phyloP scores from a whole-genome alignment of 2,888 invertebrate genomes.

The Dusona sp. region DNA sequence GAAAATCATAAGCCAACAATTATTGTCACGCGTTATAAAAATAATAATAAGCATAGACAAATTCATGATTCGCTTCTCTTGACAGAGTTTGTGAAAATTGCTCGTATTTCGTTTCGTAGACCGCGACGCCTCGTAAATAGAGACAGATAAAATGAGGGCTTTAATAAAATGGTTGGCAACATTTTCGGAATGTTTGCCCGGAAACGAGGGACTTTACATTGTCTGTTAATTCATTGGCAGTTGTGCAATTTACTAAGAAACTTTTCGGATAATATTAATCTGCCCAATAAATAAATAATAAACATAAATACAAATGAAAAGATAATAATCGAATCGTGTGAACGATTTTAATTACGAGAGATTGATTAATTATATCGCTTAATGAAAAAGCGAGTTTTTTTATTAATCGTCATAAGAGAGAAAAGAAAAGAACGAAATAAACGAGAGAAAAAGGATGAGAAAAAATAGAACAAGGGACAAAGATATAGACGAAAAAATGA shows the following conservation, averaged over 20 bases:
- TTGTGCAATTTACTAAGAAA: background rate
- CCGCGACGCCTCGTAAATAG: background rate
- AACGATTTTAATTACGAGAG: conserved; percentile 8
- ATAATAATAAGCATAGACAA: background rate
- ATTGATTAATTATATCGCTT: conserved; percentile 5
- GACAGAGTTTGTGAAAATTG: background rate
- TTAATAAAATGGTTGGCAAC: background rate
- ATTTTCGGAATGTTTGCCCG: background rate
- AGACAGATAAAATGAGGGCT: background rate
- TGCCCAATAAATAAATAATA: background rate
- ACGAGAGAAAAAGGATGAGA: background rate
- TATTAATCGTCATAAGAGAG: background rate
- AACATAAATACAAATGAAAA: background rate
- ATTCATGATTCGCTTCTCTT: background rate
- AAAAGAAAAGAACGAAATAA: background rate
- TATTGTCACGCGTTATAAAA: conserved; percentile 4
- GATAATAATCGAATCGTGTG: background rate
- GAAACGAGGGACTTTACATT: background rate
- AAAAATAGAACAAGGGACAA: too few species aligned
- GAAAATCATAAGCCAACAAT: conserved; percentile 19
- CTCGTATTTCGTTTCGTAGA: background rate
- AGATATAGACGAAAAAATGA: background rate
- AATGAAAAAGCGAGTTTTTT: conserved; percentile 38
- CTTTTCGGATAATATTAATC: background rate
- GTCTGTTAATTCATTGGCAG: background rate